Evolutionary conservation across 2,797 vertebrate species (phyloP), one percentile per base, ranked within the genome.

Genomic region (Pelobates cultripes): DNA sequence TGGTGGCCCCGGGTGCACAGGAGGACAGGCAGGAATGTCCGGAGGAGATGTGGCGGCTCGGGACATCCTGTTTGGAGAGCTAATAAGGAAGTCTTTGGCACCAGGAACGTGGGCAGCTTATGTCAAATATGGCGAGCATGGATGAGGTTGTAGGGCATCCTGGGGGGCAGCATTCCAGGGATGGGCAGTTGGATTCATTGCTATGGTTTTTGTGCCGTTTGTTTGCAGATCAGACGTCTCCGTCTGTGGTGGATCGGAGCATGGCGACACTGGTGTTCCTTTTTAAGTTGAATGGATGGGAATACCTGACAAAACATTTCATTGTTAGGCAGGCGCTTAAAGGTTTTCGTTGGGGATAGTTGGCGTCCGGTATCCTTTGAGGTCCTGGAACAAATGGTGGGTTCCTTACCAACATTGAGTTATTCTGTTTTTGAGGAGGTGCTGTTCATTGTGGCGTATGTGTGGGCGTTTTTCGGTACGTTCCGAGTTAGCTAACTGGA

Each of bases 101-200:
- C 55, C 55, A 3, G 12, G 0, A 7, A 57, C 14, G 9, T 57
- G 55, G 55, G 3, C 3, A 1, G 1, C 1, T 1, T 57, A 57
- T 57, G 3, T 1, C 0, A 57, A 3, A 1, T 2, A 1, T 57
- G 55, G 55, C 0, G 1, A 3, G 14, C 1, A 0, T 12, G 55
- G 55, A 1, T 1, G 13, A 0, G 0, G 3, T 1, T 0, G 13
- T 0, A 12, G 0, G 55, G 13, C 0, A 10, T 1, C 0, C 0
- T 57, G 55, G 55, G 55, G 55, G 9, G n/a, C n/a, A n/a, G n/a
- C n/a, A n/a, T n/a, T 2, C 1, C 3, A 1, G 47, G 47, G 2
- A 2, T 1, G 47, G 47, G n/a, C n/a, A 2, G 2, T 2, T 2
- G 10, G 47, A 51, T 51, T 51, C 5, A 51, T n/a, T 2, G 47